These are phyloP conservation scores for Bos indicus DNA, from an alignment of 2,113 vertebrate species.

Conservation along the genomic window DNA sequence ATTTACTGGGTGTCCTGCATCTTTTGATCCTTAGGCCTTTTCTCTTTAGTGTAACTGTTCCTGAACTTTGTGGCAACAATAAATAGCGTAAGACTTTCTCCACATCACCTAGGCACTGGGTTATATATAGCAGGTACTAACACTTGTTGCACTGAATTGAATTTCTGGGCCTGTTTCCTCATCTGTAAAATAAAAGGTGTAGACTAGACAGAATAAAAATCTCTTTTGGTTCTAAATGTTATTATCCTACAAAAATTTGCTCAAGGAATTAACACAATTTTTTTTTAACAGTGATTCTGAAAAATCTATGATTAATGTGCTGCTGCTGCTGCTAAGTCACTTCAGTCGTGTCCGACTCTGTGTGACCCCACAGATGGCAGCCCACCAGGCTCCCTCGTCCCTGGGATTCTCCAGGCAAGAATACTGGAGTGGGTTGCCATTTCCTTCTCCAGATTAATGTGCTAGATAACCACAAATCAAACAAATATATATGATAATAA, in stretches of 20 bases:
- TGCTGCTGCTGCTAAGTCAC: neutral
- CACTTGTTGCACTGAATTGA: conserved; percentile 14
- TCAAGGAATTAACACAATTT: conserved; percentile 12
- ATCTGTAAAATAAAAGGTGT: conserved; percentile 37
- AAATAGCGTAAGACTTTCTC: neutral
- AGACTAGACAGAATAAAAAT: conserved; percentile 23
- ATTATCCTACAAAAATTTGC: neutral
- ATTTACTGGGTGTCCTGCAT: neutral
- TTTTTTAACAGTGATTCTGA: neutral
- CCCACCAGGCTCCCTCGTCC: too few relatives aligned
- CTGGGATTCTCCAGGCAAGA: too few relatives aligned
- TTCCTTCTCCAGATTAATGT: neutral
- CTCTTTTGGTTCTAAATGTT: conserved; percentile 14
- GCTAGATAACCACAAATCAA: neutral
- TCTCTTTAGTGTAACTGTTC: neutral
- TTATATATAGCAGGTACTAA: neutral
- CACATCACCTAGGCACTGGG: neutral
- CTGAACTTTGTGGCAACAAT: neutral
- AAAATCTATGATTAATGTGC: neutral
- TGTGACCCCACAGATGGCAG: too few relatives aligned
- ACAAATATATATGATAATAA: neutral
- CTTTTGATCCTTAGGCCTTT: neutral
- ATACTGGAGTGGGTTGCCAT: too few relatives aligned
- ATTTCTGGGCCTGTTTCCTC: conserved; percentile 12
- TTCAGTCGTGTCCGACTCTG: too few relatives aligned